Evolutionary conservation across 2,797 vertebrate species (phyloP).

Genomic region (Microhierax caerulescens): DNA sequence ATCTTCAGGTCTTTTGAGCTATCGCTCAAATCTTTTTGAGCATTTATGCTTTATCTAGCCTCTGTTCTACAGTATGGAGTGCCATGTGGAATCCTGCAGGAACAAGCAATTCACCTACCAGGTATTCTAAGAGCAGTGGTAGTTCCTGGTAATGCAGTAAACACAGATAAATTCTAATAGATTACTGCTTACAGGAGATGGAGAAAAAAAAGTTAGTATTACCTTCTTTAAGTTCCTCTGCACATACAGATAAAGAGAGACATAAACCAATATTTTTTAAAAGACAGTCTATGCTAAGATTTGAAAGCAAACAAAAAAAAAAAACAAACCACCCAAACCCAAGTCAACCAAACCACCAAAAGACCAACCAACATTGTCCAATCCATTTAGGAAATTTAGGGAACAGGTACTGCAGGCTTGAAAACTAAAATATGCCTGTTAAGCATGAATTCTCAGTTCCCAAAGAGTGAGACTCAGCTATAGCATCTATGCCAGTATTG

Average conservation of each 20-base stretch:
- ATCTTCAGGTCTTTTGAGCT: background rate
- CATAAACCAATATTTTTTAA: conserved; percentile 45
- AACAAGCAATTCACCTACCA: background rate
- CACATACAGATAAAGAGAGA: conserved; percentile 15
- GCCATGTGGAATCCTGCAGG: background rate
- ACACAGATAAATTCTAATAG: background rate
- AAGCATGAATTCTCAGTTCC: background rate
- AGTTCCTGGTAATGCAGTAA: background rate
- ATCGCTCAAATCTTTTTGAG: background rate
- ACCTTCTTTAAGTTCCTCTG: conserved; percentile 96
- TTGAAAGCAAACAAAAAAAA: background rate
- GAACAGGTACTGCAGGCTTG: background rate
- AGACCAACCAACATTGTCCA: background rate
- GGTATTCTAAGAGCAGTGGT: background rate
- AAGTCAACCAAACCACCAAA: background rate
- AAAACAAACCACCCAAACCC: background rate
- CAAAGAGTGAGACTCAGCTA: background rate
- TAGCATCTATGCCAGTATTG: background rate
- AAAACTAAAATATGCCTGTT: background rate
- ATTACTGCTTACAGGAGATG: background rate
- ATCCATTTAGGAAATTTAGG: background rate
- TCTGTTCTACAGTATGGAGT: background rate
- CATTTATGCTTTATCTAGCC: background rate
- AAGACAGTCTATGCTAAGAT: background rate
- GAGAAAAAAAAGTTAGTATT: conserved; percentile 45